Evolutionary conservation across 2,888 invertebrate species (phyloP), one percentile per base, ranked within the genome.

Genomic region (Drosophila sordidapex): DNA sequence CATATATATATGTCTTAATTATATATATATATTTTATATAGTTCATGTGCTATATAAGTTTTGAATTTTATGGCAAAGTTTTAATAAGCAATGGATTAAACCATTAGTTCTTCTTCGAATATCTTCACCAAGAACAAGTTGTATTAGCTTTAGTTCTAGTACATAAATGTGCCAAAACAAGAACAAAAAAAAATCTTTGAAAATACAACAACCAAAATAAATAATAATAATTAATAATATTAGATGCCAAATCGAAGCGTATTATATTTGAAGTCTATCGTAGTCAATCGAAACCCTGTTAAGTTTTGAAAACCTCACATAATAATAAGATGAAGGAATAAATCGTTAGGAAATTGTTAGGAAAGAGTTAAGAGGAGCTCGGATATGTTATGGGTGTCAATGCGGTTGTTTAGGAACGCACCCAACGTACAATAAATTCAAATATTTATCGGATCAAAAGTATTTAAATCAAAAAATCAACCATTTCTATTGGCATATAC

Each of bases 111-210:
- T 51, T 57, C 54, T 72, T 79, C 64, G 6, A 60, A 57, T 40
- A 49, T 62, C 46, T 56, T 70, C 54, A 71, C 49, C 68, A 65
- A 57, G n/a, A 65, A 70, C 61, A 64, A 62, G 79, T 79, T 85
- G 81, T 82, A 81, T 70, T 83, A 86, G 72, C 52, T 68, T 72
- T 86, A 89, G 87, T 76, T 80, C 25, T 76, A 89, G 83, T 70
- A 79, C 69, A 69, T 78, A 71, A 81, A 76, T 81, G 90, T 90
- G 90, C 90, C 87, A 90, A 87, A 75, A 48, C 21, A n/a, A 27
- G 31, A 69, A 64, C 25, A 31, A 15, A 7, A 25, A 21, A 31
- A 52, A 31, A 68, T 25, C 46, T 65, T 60, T 63, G 57, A 48
- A 51, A 51, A 51, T 29, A 29, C 49, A 25, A 29, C 1, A 56